Conservation (phyloP, 2,888 invertebrate species). For the Ligdia adustata region DNA sequence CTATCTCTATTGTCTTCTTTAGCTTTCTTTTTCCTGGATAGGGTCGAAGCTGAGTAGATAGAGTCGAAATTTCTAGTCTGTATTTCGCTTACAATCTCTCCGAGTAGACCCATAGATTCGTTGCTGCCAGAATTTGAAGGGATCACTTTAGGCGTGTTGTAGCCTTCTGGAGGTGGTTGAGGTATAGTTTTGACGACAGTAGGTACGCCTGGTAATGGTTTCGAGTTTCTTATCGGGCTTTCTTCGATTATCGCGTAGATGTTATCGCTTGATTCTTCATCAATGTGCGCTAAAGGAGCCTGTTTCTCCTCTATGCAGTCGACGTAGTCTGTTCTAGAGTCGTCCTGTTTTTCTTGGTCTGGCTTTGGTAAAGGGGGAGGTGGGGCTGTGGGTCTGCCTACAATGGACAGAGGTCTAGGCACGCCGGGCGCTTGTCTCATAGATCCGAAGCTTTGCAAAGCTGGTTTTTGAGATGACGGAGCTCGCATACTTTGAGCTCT, state of each 20-base stretch:
- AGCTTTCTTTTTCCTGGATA: constrained; percentile 86
- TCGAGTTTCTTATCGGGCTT: constrained; percentile 80
- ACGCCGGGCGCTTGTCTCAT: constrained; percentile 88
- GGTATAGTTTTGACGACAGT: constrained; percentile 56
- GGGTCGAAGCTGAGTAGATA: constrained; percentile 91
- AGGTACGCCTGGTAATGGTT: constrained; percentile 68
- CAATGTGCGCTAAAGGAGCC: constrained; percentile 85
- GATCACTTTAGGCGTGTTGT: constrained; percentile 73
- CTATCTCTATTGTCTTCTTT: constrained; percentile 69
- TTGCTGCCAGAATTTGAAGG: constrained; percentile 79
- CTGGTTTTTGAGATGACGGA: constrained; percentile 80
- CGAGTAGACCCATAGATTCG: constrained; percentile 90
- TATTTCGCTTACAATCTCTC: constrained; percentile 95
- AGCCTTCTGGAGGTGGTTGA: constrained; percentile 76
- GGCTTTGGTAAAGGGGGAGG: constrained; percentile 88
- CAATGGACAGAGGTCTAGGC: constrained; percentile 90
- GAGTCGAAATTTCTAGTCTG: constrained; percentile 94
- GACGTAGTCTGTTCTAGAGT: constrained; percentile 86
- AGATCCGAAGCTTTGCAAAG: constrained; percentile 91
- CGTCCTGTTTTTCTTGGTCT: constrained; percentile 50
- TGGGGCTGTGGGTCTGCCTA: constrained; percentile 89
- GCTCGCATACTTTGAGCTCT: constrained; percentile 93
- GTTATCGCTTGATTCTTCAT: constrained; percentile 88
- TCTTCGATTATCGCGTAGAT: constrained; percentile 96
- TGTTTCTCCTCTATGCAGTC: constrained; percentile 90